Evolutionary conservation across 2,113 vertebrate species (phyloP).

Genomic region (Gymnobelideus leadbeateri): DNA sequence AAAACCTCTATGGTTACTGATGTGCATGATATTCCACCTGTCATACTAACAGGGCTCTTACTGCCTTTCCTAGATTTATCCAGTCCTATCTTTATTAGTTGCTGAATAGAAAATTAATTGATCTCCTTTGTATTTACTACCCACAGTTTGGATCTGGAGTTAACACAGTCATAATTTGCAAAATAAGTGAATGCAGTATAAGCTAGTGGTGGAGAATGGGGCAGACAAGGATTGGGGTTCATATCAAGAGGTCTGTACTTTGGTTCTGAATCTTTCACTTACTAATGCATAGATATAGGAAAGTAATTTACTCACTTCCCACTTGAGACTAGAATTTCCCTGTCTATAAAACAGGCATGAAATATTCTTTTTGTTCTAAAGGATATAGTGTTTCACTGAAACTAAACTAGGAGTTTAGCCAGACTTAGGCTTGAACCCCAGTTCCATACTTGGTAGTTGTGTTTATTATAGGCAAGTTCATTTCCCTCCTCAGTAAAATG

Average conservation of each 20-base stretch:
- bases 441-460: not conserved
- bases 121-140: not conserved
- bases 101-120: not conserved
- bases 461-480: not conserved
- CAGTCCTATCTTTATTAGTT: not conserved
- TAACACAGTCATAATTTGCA: not conserved
- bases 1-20: not conserved
- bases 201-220: not conserved
- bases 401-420: not conserved
- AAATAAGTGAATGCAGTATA: not conserved
- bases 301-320: not conserved
- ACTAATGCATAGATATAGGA: not conserved
- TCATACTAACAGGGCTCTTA: not conserved
- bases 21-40: not conserved
- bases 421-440: not conserved
- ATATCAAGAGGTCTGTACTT: not conserved
- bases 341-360: not conserved
- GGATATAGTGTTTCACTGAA: not conserved
- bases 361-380: not conserved
- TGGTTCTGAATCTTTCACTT: not conserved
- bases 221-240: accelerated
- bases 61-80: not conserved
- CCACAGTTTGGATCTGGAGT: not conserved
- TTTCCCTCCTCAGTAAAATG: not conserved
- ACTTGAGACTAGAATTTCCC: not conserved